A percentile compares a stretch with the other conserved stretches of the same genome.
Evolutionary conservation across 2,888 invertebrate species (phyloP).

Genomic region (Acanthosepion pharaonis): DNA sequence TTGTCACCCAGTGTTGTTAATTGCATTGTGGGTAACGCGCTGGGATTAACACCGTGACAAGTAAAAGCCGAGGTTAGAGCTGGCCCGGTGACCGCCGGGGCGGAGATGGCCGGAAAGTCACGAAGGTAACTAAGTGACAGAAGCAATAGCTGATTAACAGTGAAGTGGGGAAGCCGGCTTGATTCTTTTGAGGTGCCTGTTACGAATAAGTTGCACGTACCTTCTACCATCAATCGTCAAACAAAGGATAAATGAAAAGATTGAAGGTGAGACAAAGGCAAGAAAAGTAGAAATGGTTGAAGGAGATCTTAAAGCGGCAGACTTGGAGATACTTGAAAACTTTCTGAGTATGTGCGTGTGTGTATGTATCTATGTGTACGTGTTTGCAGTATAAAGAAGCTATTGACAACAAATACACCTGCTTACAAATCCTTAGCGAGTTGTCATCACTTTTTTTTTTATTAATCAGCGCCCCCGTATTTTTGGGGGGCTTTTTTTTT

Average conservation of each 20-base stretch:
- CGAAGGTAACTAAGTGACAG: conserved; percentile 33
- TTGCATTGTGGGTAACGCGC: neutral
- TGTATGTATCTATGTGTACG: neutral
- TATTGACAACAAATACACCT: too few relatives aligned
- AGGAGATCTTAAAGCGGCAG: neutral
- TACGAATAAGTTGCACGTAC: neutral
- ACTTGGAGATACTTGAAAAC: neutral
- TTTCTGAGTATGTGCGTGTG: neutral
- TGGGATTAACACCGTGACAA: conserved; percentile 21
- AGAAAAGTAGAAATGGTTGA: neutral
- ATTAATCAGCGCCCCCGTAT: too few relatives aligned
- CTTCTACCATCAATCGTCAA: neutral
- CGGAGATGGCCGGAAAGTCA: conserved; percentile 12
- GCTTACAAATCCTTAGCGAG: too few relatives aligned
- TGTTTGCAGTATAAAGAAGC: neutral
- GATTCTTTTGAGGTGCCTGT: neutral
- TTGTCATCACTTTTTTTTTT: too few relatives aligned
- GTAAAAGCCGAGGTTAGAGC: conserved; percentile 33
- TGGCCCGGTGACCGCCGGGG: conserved; percentile 33
- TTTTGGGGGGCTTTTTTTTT: too few relatives aligned
- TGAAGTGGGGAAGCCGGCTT: neutral
- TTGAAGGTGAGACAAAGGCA: neutral
- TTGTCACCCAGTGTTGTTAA: conserved; percentile 33
- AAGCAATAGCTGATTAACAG: neutral
- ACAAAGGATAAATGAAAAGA: neutral